phyloP scores from a whole-genome alignment of 1,140 invertebrate species.

The Brachionus calyciflorus region DNA sequence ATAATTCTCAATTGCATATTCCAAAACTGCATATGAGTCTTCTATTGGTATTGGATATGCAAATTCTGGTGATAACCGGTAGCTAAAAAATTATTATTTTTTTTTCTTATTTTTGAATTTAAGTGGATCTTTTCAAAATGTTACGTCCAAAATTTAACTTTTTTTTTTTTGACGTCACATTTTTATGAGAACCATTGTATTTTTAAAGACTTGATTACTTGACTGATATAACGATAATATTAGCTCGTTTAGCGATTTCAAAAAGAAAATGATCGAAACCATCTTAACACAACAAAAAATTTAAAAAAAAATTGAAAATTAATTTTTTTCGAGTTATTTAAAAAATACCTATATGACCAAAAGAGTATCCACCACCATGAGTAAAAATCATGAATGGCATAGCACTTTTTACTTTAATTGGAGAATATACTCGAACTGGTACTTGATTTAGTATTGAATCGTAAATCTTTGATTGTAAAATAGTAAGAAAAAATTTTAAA shows the following conservation, averaged over 20 bases:
- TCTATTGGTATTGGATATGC: slow-evolving; percentile 53
- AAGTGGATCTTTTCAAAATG: too few relatives aligned
- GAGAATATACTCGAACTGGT: slow-evolving; percentile 34
- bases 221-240: slow-evolving; percentile 52
- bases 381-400: not conserved
- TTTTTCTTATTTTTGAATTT: too few relatives aligned
- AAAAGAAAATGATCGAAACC: slow-evolving; percentile 11
- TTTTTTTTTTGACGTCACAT: too few relatives aligned
- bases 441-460: slow-evolving; percentile 6
- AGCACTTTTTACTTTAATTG: slow-evolving; percentile 4
- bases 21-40: slow-evolving; percentile 53
- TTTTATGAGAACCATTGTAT: too few relatives aligned
- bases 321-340: not conserved
- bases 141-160: too few relatives aligned
- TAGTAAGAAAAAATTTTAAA: not conserved
- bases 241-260: slow-evolving; percentile 31
- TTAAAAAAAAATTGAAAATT: not conserved
- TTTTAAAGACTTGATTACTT: too few relatives aligned
- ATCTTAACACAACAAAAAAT: slow-evolving; percentile 2
- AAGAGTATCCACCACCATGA: slow-evolving; percentile 31
- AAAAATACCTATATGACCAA: slow-evolving; percentile 29
- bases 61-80: slow-evolving; percentile 54
- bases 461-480: not conserved
- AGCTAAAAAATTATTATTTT: slow-evolving; percentile 47
- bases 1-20: slow-evolving; percentile 51